Base-by-base conservation (phyloP, 2,888 invertebrate genomes). In the Drosophila quasianomalipes region DNA sequence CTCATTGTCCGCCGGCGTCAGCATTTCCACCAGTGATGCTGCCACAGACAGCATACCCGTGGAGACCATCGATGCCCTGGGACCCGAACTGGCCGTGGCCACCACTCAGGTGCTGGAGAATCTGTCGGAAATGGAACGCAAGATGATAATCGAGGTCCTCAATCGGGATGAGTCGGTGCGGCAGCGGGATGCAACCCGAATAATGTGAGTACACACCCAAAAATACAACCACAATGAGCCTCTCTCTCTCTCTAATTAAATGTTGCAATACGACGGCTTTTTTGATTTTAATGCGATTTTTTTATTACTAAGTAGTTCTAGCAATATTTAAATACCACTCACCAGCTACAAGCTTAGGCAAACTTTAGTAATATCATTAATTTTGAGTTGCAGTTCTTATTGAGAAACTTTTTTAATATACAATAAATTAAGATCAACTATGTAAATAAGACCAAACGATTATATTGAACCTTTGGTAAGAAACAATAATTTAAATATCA, bases 71-170 rank as follows among this genome's bases (percentile, higher is more conserved):
- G 91, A 93, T 66, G 91, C 90, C 7, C 75, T 93, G 58, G 93
- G 92, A 2, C 92, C 93, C 5, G 93, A 93, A 63, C 73, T 93
- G 74, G 92, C 92, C 4, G 91, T 92, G 41, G 92, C 93, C 55
- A 93, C 93, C 4, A 90, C 93, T 2, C 93, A 93, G 73, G 93
- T 93, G 35, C 83, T 93, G 22, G 93, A 93, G 47, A 93, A 91
- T 72, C 78, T 94, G 41, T 92, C 93, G 33, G 93, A 93, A 39
- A 92, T 91, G 37, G 95, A 95, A 79, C 93, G 94, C 53, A 94
- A 94, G 89, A 94, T 94, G 89, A 95, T 95, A 83, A 93, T 95
- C 72, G 94, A 93, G 72, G 95, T 95, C 52, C 91, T 95, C 60
- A 94, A 94, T 76, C 93, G 95, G 55, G 95, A 95, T 82, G 95